Evolutionary conservation across 23 tunicate genomes (phyloP).

Genomic region (Styela plicata): DNA sequence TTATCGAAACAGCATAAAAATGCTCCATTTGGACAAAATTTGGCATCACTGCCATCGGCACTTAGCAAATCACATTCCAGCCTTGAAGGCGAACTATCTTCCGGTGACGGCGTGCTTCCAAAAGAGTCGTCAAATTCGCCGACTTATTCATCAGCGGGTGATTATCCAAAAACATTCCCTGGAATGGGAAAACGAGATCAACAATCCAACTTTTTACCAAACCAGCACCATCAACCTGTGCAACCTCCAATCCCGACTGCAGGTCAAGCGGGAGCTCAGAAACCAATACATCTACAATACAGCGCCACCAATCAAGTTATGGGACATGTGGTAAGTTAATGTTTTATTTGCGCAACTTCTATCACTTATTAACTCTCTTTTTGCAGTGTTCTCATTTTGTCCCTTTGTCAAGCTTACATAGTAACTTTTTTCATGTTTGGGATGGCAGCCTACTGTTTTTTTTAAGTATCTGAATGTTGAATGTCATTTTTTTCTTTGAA

Average conservation of each 20-base stretch:
- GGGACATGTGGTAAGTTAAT: slow-evolving; percentile 32
- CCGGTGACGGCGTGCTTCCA: background rate
- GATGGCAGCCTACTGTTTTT: no score
- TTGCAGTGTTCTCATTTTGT: no score
- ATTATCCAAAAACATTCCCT: slow-evolving; percentile 80
- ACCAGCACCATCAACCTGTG: slow-evolving; percentile 13
- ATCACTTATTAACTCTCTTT: no score
- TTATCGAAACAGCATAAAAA: background rate
- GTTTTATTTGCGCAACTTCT: no score
- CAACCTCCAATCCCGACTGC: slow-evolving; percentile 5
- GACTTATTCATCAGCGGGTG: slow-evolving; percentile 44
- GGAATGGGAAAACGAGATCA: slow-evolving; percentile 40
- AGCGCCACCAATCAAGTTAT: slow-evolving; percentile 76
- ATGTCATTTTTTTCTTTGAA: no score
- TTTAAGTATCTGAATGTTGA: no score
- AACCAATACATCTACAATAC: slow-evolving; percentile 74
- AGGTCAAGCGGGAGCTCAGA: slow-evolving; percentile 3
- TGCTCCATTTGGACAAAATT: background rate
- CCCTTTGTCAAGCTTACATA: no score
- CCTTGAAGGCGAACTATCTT: slow-evolving; percentile 35
- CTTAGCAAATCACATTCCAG: slow-evolving; percentile 60
- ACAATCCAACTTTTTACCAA: background rate
- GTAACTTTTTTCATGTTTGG: no score
- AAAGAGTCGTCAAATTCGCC: slow-evolving; percentile 40
- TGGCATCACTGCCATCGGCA: background rate